Evolutionary conservation across 2,797 vertebrate species (phyloP).

Genomic region (Yasuhikotakia modesta): DNA sequence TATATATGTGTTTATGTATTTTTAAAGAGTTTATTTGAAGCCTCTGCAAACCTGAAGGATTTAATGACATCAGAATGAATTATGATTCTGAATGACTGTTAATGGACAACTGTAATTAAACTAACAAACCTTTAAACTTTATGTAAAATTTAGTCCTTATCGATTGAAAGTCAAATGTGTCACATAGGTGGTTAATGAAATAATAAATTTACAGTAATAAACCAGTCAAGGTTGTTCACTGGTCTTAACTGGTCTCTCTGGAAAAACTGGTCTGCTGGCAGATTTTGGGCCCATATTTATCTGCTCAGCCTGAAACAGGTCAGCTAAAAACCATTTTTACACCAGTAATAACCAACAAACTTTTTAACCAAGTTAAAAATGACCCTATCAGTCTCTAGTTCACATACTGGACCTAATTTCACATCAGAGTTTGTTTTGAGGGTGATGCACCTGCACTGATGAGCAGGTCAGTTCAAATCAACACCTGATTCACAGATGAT

Average conservation of each 20-base stretch:
- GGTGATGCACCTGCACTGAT: conserved; percentile 4
- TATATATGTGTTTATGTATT: conserved; percentile 16
- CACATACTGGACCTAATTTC: too few species aligned
- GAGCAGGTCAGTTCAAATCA: not conserved
- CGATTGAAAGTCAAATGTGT: not conserved
- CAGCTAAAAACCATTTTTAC: too few species aligned
- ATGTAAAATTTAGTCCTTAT: not conserved
- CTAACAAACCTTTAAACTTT: not conserved
- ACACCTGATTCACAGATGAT: conserved; percentile 18
- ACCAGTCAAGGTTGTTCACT: not conserved
- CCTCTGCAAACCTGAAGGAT: not conserved
- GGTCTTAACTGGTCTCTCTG: not conserved
- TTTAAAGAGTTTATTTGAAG: conserved; percentile 19
- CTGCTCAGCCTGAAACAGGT: not conserved
- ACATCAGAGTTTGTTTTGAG: not conserved
- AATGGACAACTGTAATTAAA: too few species aligned
- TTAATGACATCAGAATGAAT: not conserved
- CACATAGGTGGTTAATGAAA: not conserved
- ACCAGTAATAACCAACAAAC: too few species aligned
- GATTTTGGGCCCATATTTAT: not conserved
- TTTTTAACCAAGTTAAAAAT: too few species aligned
- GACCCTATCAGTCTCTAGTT: not conserved
- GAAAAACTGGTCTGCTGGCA: not conserved
- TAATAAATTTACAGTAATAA: not conserved
- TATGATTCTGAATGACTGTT: not conserved